Percentiles rank a stretch among this genome's conserved stretches.
Evolutionary conservation across 2,888 invertebrate species (phyloP).

Genomic region (Tiliacea citrago): DNA sequence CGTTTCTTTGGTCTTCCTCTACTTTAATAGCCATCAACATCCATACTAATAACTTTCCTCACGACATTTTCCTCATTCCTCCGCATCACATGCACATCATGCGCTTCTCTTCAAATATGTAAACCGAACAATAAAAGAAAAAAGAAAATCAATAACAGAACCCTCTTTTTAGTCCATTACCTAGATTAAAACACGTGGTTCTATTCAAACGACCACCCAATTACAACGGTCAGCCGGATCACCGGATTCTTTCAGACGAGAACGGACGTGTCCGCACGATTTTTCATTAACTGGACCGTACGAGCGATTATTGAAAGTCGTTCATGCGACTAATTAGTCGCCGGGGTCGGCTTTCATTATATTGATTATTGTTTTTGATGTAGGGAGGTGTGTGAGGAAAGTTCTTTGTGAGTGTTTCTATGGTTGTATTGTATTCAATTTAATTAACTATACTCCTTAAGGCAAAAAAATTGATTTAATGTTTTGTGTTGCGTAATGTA

Average conservation of each 20-base stretch:
- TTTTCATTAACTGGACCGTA: slow-evolving; percentile 86
- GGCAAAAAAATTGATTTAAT: too few relatives aligned
- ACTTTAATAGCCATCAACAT: too few relatives aligned
- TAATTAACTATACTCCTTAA: too few relatives aligned
- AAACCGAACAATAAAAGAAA: neutral
- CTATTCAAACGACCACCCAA: slow-evolving; percentile 64
- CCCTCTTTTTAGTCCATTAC: slow-evolving; percentile 52
- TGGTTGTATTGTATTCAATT: too few relatives aligned
- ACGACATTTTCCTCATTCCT: too few relatives aligned
- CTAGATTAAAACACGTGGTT: slow-evolving; percentile 42
- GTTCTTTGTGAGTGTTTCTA: neutral
- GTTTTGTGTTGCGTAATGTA: too few relatives aligned
- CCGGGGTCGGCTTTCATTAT: slow-evolving; percentile 83
- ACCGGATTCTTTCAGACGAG: slow-evolving; percentile 73
- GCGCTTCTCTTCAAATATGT: too few relatives aligned
- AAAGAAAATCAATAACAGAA: slow-evolving; percentile 8
- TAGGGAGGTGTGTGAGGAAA: slow-evolving; percentile 27
- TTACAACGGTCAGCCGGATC: slow-evolving; percentile 80
- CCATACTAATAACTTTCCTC: too few relatives aligned
- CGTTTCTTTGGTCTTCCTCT: too few relatives aligned
- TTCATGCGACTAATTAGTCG: slow-evolving; percentile 87
- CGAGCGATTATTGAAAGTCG: slow-evolving; percentile 82
- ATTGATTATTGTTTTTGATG: slow-evolving; percentile 83
- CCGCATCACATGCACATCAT: too few relatives aligned
- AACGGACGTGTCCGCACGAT: slow-evolving; percentile 82